A percentile compares a stretch with the other conserved stretches of the same genome.
Evolutionary conservation across 2,113 vertebrate genomes (phyloP).

Genomic region (Neodon shergylaensis): DNA sequence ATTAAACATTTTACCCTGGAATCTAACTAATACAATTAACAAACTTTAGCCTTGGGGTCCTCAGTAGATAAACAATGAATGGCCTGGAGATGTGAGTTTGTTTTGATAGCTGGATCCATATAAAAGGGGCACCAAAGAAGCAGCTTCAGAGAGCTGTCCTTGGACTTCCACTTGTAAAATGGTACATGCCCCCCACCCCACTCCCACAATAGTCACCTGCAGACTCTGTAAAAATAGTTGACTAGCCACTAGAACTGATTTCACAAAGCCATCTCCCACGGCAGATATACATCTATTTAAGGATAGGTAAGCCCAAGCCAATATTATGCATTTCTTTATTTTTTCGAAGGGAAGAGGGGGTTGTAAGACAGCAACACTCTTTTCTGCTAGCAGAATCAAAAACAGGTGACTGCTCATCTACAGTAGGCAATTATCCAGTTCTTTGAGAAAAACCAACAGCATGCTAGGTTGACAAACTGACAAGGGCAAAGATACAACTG

Average conservation of each 20-base stretch:
- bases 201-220: not conserved
- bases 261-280: not conserved
- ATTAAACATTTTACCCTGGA: not conserved
- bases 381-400: constrained; percentile 18
- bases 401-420: constrained; percentile 26
- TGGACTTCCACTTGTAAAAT: not conserved
- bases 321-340: not conserved
- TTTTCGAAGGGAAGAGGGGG: not conserved
- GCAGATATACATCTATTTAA: not conserved
- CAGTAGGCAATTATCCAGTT: not conserved
- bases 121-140: not conserved
- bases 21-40: constrained; percentile 31
- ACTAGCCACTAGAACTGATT: not conserved
- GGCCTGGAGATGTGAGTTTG: not conserved
- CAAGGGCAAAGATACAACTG: not conserved
- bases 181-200: not conserved
- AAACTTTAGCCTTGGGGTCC: constrained; percentile 10
- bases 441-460: not conserved
- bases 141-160: no score
- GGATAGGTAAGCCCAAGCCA: not conserved
- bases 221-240: no score
- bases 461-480: not conserved
- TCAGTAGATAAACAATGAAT: not conserved
- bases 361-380: not conserved
- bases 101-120: not conserved